Percentiles rank a stretch among this genome's conserved stretches.
Conservation (phyloP, 1,140 invertebrate species). For the Trachymyrmex cornetzi region DNA sequence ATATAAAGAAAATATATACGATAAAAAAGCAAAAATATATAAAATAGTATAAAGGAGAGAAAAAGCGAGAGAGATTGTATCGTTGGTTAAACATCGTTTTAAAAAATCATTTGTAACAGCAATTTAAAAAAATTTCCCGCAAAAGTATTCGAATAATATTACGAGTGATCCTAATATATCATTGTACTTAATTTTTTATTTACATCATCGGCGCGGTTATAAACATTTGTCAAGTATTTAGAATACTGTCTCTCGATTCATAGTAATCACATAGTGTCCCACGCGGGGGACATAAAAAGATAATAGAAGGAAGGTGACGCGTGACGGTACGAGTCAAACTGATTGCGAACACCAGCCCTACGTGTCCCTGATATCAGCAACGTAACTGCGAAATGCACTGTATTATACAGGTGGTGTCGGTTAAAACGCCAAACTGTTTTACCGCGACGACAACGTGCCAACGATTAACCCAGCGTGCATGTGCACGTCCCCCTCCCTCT, state of each 20-base stretch:
- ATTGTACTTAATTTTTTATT: not conserved
- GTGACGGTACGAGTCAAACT: not conserved
- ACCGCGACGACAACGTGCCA: constrained; percentile 83
- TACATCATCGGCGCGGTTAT: not conserved
- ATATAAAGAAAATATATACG: too few relatives aligned
- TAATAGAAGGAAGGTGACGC: not conserved
- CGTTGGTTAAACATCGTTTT: constrained; percentile 3
- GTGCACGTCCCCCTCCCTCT: constrained; percentile 22
- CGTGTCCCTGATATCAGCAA: not conserved
- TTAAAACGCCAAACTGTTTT: constrained; percentile 84
- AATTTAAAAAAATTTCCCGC: not conserved
- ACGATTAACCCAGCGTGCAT: constrained; percentile 82
- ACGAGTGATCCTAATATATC: not conserved
- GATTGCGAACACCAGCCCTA: not conserved
- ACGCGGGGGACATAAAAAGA: not conserved
- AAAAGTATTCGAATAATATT: not conserved
- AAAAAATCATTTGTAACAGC: not conserved
- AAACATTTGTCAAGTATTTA: not conserved
- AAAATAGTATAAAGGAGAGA: not conserved
- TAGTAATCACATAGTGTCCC: not conserved
- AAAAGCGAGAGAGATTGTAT: not conserved
- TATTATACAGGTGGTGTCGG: constrained; percentile 63
- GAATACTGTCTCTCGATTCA: not conserved
- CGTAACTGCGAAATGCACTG: constrained; percentile 59
- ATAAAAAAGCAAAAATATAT: too few relatives aligned